Percentiles rank a stretch among this genome's conserved stretches.
phyloP scores from a whole-genome alignment of 2,113 vertebrate species.

The Mesembrinibis cayennensis region DNA sequence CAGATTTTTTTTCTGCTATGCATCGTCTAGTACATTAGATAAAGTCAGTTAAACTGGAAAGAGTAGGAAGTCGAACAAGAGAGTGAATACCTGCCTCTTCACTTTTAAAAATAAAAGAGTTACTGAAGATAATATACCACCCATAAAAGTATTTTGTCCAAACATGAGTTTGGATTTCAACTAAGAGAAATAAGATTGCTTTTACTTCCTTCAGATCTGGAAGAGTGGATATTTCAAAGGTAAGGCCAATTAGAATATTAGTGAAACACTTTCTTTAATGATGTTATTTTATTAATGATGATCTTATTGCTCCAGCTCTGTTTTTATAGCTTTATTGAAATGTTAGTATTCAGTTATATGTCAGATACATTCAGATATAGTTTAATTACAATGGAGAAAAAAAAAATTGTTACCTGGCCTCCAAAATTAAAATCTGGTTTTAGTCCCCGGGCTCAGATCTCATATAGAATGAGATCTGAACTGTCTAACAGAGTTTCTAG shows the following conservation, averaged over 20 bases:
- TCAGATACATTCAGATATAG: not conserved
- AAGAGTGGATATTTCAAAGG: not conserved
- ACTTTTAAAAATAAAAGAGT: not conserved
- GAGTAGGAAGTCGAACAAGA: not conserved
- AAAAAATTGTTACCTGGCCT: not conserved
- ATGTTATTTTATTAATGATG: not conserved
- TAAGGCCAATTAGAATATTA: not conserved
- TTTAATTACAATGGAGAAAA: not conserved
- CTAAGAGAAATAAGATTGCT: not conserved
- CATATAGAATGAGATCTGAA: not conserved
- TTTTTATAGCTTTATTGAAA: not conserved
- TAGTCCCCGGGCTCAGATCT: not conserved
- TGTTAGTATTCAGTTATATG: not conserved
- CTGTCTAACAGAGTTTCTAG: not conserved
- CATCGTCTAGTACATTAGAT: not conserved
- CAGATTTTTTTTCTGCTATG: not conserved
- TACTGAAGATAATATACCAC: not conserved
- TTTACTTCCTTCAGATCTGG: not conserved
- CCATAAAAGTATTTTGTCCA: not conserved
- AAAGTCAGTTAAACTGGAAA: not conserved
- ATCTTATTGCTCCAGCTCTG: not conserved
- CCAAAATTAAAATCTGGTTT: not conserved
- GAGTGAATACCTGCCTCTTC: not conserved
- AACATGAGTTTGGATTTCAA: not conserved
- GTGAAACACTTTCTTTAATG: not conserved